phyloP scores from a whole-genome alignment of 1,140 invertebrate genomes.

The Papilio glaucus region DNA sequence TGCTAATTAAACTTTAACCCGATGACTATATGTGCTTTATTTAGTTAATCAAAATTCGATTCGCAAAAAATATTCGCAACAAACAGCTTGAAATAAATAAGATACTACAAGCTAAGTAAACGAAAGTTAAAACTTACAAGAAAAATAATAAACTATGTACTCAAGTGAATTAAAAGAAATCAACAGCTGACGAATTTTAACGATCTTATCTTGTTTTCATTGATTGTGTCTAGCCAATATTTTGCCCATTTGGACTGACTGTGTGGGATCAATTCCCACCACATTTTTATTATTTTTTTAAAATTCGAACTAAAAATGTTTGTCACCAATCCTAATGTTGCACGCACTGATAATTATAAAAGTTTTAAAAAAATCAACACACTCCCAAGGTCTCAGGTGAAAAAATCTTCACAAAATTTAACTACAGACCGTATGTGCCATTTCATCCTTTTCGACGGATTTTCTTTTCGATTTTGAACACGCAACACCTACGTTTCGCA shows the following conservation, averaged over 20 bases:
- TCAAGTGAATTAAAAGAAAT: background rate
- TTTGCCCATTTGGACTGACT: background rate
- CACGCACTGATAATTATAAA: too few species aligned
- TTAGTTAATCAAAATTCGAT: background rate
- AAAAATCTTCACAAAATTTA: too few species aligned
- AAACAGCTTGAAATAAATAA: background rate
- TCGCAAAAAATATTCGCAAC: background rate
- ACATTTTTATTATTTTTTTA: constrained; percentile 1
- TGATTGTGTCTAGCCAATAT: background rate
- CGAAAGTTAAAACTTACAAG: constrained; percentile 14
- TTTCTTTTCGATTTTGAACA: too few species aligned
- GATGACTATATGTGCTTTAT: too few species aligned
- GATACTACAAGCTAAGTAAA: background rate
- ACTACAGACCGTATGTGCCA: too few species aligned
- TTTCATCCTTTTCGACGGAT: too few species aligned
- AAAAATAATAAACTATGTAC: background rate
- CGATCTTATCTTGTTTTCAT: background rate
- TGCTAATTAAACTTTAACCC: too few species aligned
- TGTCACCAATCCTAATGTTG: background rate
- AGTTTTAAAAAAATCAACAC: too few species aligned
- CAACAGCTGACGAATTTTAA: background rate
- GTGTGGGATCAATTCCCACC: background rate
- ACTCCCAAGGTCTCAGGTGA: too few species aligned
- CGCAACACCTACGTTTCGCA: too few species aligned
- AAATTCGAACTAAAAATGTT: background rate